These are phyloP conservation scores for Alentia gelatinosa DNA, from an alignment of 2,888 invertebrate genomes.

Conservation along the genomic window DNA sequence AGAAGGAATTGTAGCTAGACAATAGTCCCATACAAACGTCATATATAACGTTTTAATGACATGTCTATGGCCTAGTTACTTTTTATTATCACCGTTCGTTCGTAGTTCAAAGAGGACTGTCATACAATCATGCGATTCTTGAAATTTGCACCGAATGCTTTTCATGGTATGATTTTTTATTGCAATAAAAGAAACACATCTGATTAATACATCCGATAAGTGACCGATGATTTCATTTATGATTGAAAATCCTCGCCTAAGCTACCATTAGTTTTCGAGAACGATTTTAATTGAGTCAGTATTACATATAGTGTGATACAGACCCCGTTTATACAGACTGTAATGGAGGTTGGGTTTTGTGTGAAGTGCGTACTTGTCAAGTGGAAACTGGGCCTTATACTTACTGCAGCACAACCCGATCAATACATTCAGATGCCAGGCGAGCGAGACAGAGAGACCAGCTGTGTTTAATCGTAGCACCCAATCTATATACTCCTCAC, in stretches of 20 bases:
- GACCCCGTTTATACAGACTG: no score
- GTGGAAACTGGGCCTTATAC: neutral
- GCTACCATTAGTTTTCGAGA: no score
- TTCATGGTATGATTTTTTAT: no score
- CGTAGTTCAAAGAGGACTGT: neutral
- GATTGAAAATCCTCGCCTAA: no score
- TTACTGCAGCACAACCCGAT: neutral
- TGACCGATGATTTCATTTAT: no score
- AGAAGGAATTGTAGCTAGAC: neutral
- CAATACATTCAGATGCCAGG: constrained; percentile 1
- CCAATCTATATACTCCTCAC: constrained; percentile 9
- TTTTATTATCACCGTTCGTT: neutral
- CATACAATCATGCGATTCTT: no score
- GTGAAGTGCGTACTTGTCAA: neutral
- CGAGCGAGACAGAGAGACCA: neutral
- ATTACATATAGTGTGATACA: no score
- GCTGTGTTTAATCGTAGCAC: constrained; percentile 1
- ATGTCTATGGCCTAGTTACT: neutral
- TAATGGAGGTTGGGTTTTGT: no score
- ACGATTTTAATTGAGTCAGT: no score
- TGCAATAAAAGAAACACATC: no score
- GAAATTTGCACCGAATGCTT: no score
- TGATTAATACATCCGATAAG: no score
- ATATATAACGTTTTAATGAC: constrained; percentile 1
- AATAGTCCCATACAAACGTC: neutral